Evolutionary conservation across 2,113 vertebrate genomes (phyloP).

Genomic region (Oryzias celebensis): DNA sequence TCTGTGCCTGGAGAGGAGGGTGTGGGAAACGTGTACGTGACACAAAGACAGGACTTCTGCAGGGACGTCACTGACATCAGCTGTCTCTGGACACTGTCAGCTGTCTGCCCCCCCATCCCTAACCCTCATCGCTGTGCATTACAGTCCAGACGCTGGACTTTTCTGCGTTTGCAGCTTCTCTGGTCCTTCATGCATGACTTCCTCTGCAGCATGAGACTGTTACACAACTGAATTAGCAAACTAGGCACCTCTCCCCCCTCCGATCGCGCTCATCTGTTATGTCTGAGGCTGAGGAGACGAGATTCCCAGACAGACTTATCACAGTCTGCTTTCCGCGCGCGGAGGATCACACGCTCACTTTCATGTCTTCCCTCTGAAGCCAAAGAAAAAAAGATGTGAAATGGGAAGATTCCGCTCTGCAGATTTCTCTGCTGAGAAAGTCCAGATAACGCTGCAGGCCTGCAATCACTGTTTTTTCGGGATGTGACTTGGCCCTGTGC

Average conservation of each 20-base stretch:
- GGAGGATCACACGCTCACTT: slow-evolving; percentile 34
- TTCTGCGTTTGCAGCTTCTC: not conserved
- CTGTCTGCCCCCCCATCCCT: slow-evolving; percentile 29
- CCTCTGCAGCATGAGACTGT: slow-evolving; percentile 40
- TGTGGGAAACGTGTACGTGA: slow-evolving; percentile 63
- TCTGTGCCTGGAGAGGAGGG: slow-evolving; percentile 38
- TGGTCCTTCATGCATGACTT: slow-evolving; percentile 11
- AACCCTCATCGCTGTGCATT: slow-evolving; percentile 6
- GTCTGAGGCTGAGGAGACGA: slow-evolving; percentile 72
- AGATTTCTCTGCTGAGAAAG: slow-evolving; percentile 31
- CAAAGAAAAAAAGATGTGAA: slow-evolving; percentile 8
- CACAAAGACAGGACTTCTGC: slow-evolving; percentile 56
- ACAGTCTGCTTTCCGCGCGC: slow-evolving; percentile 54
- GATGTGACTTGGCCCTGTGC: not conserved
- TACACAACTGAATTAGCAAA: slow-evolving; percentile 69
- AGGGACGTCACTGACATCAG: slow-evolving; percentile 57
- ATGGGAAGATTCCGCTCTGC: slow-evolving; percentile 20
- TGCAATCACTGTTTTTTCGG: too few relatives aligned
- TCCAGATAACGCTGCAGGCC: slow-evolving; percentile 20
- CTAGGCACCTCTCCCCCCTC: slow-evolving; percentile 40
- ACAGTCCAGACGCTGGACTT: not conserved
- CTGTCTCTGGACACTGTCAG: slow-evolving; percentile 63
- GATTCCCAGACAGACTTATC: slow-evolving; percentile 77
- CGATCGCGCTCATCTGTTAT: slow-evolving; percentile 60
- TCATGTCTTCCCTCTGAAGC: slow-evolving; percentile 27